Conservation (phyloP, 2,113 vertebrate species). For the Myrmecobius fasciatus region DNA sequence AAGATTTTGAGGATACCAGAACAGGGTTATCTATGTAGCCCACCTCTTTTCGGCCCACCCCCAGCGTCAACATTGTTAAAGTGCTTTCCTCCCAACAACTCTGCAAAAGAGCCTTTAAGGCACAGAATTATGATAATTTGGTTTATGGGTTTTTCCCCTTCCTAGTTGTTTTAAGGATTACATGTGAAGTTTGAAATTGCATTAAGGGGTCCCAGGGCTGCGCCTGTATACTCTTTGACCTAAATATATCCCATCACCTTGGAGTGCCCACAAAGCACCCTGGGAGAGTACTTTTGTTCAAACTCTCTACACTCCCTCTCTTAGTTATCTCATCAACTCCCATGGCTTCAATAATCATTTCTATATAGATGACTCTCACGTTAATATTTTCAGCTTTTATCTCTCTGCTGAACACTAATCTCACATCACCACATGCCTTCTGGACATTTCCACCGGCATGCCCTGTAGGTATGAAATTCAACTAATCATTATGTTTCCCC, state of each 20-base stretch:
- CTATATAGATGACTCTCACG: background rate
- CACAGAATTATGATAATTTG: background rate
- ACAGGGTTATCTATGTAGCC: background rate
- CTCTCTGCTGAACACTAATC: background rate
- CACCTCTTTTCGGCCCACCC: background rate
- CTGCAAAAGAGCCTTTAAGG: background rate
- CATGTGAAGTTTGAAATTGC: background rate
- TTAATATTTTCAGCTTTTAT: constrained; percentile 4
- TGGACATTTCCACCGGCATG: background rate
- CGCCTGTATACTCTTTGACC: background rate
- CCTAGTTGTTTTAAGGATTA: background rate
- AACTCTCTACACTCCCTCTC: background rate
- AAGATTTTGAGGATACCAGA: background rate
- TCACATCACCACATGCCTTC: background rate
- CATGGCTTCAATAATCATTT: background rate
- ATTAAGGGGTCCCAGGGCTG: background rate
- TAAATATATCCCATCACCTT: background rate
- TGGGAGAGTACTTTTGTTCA: background rate
- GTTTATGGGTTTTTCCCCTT: background rate
- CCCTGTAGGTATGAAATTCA: background rate
- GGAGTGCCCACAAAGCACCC: background rate
- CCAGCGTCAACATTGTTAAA: background rate
- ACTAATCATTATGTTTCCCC: background rate
- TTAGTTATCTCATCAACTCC: background rate
- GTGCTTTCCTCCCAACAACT: background rate